phyloP scores from a whole-genome alignment of 2,888 invertebrate species.

The Eretmocerus hayati region DNA sequence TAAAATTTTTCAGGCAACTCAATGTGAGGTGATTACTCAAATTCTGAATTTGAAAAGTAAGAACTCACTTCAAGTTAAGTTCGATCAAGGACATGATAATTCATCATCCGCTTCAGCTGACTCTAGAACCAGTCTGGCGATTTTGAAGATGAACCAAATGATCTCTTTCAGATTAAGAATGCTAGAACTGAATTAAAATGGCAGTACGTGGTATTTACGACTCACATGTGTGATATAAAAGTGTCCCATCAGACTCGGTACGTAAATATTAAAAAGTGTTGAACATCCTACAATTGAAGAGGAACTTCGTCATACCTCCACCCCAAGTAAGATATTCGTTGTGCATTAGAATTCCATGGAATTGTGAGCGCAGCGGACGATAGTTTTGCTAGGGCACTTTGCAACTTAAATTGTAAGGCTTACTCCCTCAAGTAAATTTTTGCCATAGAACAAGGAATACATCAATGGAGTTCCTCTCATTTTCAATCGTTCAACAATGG shows the following conservation, averaged over 20 bases:
- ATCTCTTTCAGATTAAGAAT: conserved; percentile 20
- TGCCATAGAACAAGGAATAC: neutral
- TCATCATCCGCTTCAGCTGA: neutral
- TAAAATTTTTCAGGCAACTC: too few species aligned
- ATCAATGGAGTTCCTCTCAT: conserved; percentile 3
- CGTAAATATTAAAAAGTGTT: conserved; percentile 16
- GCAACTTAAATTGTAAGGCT: conserved; percentile 9
- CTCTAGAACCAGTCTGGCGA: neutral
- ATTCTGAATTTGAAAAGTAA: neutral
- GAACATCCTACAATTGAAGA: conserved; percentile 10
- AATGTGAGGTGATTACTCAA: too few species aligned
- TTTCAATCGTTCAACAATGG: conserved; percentile 10
- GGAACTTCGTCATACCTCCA: conserved; percentile 9
- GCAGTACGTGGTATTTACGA: conserved; percentile 22
- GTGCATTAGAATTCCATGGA: conserved; percentile 12
- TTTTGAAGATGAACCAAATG: neutral
- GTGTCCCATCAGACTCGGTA: conserved; percentile 11
- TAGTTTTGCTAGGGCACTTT: conserved; percentile 15
- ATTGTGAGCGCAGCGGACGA: neutral
- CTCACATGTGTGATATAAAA: conserved; percentile 17
- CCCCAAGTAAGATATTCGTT: conserved; percentile 9
- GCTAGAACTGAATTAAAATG: conserved; percentile 20
- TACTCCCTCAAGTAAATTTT: neutral
- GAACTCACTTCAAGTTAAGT: neutral
- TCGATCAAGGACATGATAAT: too few species aligned